Evolutionary conservation across 2,797 vertebrate species (phyloP).

Genomic region (Lophura swinhoii): DNA sequence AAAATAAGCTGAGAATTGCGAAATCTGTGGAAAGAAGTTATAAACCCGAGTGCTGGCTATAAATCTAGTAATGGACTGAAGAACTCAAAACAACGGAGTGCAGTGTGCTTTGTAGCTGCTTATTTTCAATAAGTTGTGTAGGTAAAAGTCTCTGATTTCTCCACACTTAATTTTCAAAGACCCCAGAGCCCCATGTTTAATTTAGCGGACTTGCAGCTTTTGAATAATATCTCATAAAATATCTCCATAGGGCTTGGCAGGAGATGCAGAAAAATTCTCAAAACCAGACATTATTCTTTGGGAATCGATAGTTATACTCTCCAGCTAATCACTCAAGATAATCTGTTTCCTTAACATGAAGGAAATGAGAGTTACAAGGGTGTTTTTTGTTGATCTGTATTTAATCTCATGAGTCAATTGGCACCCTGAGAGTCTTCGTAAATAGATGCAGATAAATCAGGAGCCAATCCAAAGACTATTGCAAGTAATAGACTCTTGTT

Average conservation of each 20-base stretch:
- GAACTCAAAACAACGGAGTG: constrained; percentile 62
- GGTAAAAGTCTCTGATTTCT: constrained; percentile 61
- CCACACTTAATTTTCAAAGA: constrained; percentile 72
- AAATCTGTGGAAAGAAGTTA: constrained; percentile 51
- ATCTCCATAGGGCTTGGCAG: constrained; percentile 40
- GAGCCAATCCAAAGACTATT: not conserved
- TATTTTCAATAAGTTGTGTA: constrained; percentile 47
- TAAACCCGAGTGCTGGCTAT: constrained; percentile 31
- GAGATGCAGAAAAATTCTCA: constrained; percentile 31
- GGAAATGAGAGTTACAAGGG: not conserved
- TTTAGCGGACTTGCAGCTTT: constrained; percentile 67
- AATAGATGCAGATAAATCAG: not conserved
- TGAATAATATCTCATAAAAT: constrained; percentile 49
- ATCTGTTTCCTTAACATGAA: not conserved
- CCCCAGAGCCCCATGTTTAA: constrained; percentile 46
- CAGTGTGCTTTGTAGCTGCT: constrained; percentile 63
- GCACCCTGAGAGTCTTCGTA: not conserved
- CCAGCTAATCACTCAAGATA: not conserved
- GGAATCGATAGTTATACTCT: constrained; percentile 32
- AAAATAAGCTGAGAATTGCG: constrained; percentile 55
- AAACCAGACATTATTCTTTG: not conserved
- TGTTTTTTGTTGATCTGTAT: not conserved
- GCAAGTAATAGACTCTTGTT: not conserved
- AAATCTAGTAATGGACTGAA: constrained; percentile 32
- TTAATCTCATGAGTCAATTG: not conserved